Conservation (phyloP, 1,140 invertebrate species). For the Aphaenogaster floridana region DNA sequence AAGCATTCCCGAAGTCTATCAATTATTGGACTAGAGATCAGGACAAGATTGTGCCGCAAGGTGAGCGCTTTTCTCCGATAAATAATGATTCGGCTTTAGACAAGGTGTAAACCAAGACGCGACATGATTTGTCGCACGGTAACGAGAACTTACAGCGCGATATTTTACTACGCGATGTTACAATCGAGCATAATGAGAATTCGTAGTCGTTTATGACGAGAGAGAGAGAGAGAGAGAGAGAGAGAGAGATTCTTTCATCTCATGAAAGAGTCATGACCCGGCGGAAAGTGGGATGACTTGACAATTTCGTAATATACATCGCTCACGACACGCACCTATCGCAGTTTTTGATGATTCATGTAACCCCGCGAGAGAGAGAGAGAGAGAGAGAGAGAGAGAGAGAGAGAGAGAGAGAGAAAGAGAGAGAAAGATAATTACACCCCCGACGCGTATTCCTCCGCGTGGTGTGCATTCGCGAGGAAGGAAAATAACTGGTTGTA, state of each 20-base stretch:
- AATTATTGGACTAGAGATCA: conserved; percentile 94
- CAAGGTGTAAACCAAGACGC: not conserved
- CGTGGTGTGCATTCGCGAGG: conserved; percentile 19
- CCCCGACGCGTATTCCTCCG: conserved; percentile 24
- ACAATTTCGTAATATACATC: conserved; percentile 53
- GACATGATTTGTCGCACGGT: not conserved
- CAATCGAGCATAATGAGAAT: not conserved
- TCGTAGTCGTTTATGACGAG: not conserved
- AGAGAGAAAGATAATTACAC: conserved; percentile 55
- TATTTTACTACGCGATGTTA: conserved; percentile 10
- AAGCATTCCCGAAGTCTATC: conserved; percentile 95
- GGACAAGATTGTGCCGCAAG: conserved; percentile 92
- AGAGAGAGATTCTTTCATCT: conserved; percentile 1
- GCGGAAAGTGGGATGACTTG: conserved; percentile 40
- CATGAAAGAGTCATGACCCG: conserved; percentile 54
- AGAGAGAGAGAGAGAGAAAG: not conserved
- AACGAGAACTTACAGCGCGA: not conserved
- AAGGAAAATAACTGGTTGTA: conserved; percentile 69
- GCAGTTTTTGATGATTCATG: conserved; percentile 55
- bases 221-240: too few species aligned
- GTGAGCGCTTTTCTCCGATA: conserved; percentile 84
- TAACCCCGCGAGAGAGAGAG: not conserved
- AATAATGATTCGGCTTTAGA: not conserved
- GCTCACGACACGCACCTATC: conserved; percentile 46
- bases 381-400: not conserved